Percentiles rank a stretch among this genome's conserved stretches.
Evolutionary conservation across 2,113 vertebrate genomes (phyloP).

Genomic region (Neodontobutis hainanensis): DNA sequence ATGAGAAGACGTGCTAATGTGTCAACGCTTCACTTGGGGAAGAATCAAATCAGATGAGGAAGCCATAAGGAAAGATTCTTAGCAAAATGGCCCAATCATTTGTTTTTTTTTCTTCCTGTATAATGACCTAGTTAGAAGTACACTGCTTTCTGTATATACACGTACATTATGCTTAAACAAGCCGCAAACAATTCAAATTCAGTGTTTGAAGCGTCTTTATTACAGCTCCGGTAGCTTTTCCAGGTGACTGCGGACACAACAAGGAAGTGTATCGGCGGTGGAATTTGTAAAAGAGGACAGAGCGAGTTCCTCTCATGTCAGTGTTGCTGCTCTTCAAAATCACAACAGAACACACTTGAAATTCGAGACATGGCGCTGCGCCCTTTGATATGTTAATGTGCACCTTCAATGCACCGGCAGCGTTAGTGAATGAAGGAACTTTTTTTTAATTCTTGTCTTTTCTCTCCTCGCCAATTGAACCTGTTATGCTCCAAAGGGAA

Average conservation of each 20-base stretch:
- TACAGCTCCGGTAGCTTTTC: slow-evolving; percentile 21
- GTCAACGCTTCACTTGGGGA: slow-evolving; percentile 66
- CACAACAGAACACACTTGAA: slow-evolving; percentile 77
- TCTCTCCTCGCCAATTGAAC: slow-evolving; percentile 55
- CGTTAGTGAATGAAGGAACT: slow-evolving; percentile 64
- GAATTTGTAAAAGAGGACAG: slow-evolving; percentile 66
- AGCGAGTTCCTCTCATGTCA: slow-evolving; percentile 70
- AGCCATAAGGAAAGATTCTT: slow-evolving; percentile 64
- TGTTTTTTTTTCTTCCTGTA: slow-evolving; percentile 7
- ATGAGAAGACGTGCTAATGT: slow-evolving; percentile 72
- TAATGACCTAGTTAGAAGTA: slow-evolving; percentile 63
- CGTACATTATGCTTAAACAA: slow-evolving; percentile 29
- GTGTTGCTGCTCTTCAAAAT: slow-evolving; percentile 73
- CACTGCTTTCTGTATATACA: slow-evolving; percentile 19
- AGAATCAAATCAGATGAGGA: slow-evolving; percentile 64
- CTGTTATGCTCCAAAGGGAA: slow-evolving; percentile 59
- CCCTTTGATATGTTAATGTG: slow-evolving; percentile 83
- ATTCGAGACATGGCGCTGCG: slow-evolving; percentile 70
- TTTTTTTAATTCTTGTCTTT: slow-evolving; percentile 42
- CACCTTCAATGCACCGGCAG: slow-evolving; percentile 78
- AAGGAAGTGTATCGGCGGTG: slow-evolving; percentile 56
- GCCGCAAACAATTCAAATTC: slow-evolving; percentile 19
- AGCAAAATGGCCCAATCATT: slow-evolving; percentile 20
- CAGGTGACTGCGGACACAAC: slow-evolving; percentile 41
- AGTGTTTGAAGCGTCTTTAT: slow-evolving; percentile 50